A percentile compares a stretch with the other conserved stretches of the same genome.
These are phyloP conservation scores for Sciurus niger DNA, from an alignment of 2,113 vertebrate species.

Conservation along the genomic window DNA sequence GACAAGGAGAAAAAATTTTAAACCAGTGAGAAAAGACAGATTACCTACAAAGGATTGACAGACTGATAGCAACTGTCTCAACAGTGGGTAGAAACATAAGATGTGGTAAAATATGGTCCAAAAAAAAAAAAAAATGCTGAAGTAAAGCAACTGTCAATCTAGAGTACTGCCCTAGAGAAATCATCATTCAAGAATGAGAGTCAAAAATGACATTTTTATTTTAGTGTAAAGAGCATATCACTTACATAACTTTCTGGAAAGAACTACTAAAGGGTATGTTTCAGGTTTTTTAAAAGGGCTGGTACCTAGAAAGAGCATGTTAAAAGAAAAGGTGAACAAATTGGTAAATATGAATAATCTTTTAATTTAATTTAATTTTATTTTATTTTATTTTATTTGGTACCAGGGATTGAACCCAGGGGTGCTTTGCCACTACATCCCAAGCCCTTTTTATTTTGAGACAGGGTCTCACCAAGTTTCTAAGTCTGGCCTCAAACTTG, in stretches of 20 bases:
- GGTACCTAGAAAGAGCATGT: background rate
- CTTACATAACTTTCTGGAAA: background rate
- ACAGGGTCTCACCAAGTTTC: no score
- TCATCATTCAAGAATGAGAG: background rate
- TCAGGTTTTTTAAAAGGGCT: background rate
- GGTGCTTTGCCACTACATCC: no score
- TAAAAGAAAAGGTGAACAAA: conserved; percentile 19
- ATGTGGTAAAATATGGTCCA: background rate
- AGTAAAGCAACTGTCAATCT: background rate
- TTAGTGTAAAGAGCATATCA: conserved; percentile 1
- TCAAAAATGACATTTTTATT: background rate
- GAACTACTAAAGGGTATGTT: conserved; percentile 9
- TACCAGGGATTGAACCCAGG: no score
- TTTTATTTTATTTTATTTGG: no score
- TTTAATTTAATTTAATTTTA: no score
- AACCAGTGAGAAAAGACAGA: conserved; percentile 8
- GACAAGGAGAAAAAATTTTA: conserved; percentile 27
- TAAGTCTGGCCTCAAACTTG: no score
- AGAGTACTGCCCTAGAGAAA: background rate
- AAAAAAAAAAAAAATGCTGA: background rate
- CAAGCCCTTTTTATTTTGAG: no score
- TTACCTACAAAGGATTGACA: background rate
- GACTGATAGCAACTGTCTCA: conserved; percentile 24
- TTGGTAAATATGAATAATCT: background rate
- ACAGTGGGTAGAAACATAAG: conserved; percentile 20